phyloP scores from a whole-genome alignment of 30 jellyfish, hydroid and myxozoan species.

The Catostylus mosaicus region DNA sequence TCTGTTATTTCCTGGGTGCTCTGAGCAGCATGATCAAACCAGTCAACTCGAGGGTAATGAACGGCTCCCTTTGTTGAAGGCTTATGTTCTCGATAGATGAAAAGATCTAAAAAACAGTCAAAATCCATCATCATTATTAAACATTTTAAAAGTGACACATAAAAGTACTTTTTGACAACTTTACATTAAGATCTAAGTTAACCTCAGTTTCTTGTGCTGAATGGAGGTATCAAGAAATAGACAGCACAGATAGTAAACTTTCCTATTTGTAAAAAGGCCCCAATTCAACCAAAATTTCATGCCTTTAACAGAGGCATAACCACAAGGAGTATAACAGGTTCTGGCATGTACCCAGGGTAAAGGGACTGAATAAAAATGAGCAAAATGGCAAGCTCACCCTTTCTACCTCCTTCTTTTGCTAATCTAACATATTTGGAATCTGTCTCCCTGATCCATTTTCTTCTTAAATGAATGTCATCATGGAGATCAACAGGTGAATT shows the following conservation, averaged over 20 bases:
- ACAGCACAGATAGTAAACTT: too few relatives aligned
- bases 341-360: too few relatives aligned
- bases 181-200: too few relatives aligned
- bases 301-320: too few relatives aligned
- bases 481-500: conserved; percentile 30
- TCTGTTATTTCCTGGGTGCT: neutral
- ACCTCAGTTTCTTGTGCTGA: too few relatives aligned
- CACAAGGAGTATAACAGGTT: too few relatives aligned
- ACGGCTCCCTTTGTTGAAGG: conserved; percentile 69
- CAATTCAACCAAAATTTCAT: too few relatives aligned
- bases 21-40: conserved; percentile 79
- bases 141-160: too few relatives aligned
- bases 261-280: too few relatives aligned
- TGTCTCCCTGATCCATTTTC: conserved; percentile 87
- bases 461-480: conserved; percentile 50
- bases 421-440: conserved; percentile 74
- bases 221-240: too few relatives aligned
- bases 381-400: conserved; percentile 48
- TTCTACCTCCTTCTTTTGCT: conserved; percentile 89
- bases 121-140: too few relatives aligned
- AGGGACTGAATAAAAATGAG: neutral
- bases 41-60: conserved; percentile 81
- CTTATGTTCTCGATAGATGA: conserved; percentile 74
- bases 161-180: too few relatives aligned
- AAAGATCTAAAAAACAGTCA: conserved; percentile 35